A percentile compares a stretch with the other conserved stretches of the same genome.
These are phyloP conservation scores for Rhinichthys osculus DNA, from an alignment of 2,797 vertebrate species.

Conservation along the genomic window DNA sequence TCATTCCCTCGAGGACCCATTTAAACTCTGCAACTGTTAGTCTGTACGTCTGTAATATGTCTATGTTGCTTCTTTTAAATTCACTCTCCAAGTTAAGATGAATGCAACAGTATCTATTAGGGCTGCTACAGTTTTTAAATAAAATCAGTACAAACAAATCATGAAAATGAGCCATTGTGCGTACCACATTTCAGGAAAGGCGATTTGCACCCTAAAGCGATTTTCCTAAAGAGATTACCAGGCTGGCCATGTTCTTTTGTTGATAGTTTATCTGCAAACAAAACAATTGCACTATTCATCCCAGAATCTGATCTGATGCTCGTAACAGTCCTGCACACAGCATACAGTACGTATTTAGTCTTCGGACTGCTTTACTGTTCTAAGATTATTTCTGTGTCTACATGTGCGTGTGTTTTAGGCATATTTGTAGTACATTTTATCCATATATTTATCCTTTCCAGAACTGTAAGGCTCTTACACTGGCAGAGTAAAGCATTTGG, in stretches of 20 bases:
- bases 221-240: constrained; percentile 37
- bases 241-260: constrained; percentile 13
- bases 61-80: neutral
- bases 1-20: neutral
- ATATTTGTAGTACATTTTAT: constrained; percentile 16
- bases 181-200: neutral
- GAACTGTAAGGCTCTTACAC: constrained; percentile 19
- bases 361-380: neutral
- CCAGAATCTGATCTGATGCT: constrained; percentile 25
- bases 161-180: neutral
- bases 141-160: neutral
- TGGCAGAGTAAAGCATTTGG: neutral
- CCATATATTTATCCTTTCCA: constrained; percentile 25
- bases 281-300: constrained; percentile 38
- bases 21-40: neutral
- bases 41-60: neutral
- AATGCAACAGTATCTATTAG: neutral
- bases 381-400: constrained; percentile 5
- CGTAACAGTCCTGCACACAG: neutral
- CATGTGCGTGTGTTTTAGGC: neutral
- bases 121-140: neutral
- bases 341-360: neutral
- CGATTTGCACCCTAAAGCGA: constrained; percentile 20
- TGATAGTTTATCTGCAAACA: constrained; percentile 23
- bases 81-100: neutral